Evolutionary conservation across 2,113 vertebrate genomes (phyloP).

Genomic region (Okapia johnstoni): DNA sequence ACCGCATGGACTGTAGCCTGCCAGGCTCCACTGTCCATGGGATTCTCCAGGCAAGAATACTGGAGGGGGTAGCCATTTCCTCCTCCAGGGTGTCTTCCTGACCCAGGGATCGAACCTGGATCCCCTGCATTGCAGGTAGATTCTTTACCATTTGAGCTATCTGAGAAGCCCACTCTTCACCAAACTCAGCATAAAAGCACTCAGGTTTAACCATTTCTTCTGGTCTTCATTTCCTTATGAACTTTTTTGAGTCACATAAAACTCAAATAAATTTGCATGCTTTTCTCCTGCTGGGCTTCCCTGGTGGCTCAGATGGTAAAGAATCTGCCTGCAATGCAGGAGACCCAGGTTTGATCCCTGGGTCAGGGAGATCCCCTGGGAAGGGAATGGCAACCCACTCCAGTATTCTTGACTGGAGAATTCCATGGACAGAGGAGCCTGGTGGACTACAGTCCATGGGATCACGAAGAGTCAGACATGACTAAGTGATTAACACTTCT

Average conservation of each 20-base stretch:
- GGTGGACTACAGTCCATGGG: background rate
- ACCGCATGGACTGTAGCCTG: background rate
- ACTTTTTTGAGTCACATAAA: background rate
- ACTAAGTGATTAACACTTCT: background rate
- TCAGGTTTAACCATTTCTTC: background rate
- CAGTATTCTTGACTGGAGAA: background rate
- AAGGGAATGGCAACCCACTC: background rate
- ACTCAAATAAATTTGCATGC: background rate
- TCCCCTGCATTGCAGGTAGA: too few relatives aligned
- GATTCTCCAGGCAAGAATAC: background rate
- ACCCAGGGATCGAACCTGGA: background rate
- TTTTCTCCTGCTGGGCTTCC: background rate
- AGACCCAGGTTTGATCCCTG: background rate
- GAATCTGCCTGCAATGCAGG: background rate
- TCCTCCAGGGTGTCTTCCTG: background rate
- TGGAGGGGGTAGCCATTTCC: background rate
- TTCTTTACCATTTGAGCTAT: background rate
- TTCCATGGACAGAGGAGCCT: background rate
- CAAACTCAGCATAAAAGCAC: background rate
- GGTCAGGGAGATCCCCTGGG: background rate
- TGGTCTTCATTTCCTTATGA: background rate
- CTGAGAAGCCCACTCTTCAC: background rate
- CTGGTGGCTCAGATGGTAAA: background rate
- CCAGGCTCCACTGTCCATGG: background rate
- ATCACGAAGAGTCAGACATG: background rate